Conservation (phyloP, 1,140 invertebrate genomes). For the Listronotus oregonensis region DNA sequence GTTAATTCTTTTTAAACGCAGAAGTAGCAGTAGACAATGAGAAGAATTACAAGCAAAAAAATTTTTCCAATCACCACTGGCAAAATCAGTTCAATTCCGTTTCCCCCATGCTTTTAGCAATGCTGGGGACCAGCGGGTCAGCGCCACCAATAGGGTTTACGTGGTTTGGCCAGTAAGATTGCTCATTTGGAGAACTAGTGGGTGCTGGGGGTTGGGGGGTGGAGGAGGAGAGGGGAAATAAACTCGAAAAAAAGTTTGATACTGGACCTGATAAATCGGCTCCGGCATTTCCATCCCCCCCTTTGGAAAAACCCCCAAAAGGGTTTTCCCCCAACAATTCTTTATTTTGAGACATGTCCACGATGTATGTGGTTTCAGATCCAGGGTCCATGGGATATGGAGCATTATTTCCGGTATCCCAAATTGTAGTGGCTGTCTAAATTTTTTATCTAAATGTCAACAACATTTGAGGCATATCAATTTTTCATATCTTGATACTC, state of each 20-base stretch:
- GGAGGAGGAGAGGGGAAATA: slow-evolving; percentile 59
- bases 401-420: slow-evolving; percentile 52
- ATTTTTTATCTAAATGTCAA: slow-evolving; percentile 59
- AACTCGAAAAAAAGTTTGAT: slow-evolving; percentile 63
- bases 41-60: slow-evolving; percentile 53
- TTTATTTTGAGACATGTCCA: slow-evolving; percentile 57
- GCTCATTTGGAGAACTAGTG: slow-evolving; percentile 49
- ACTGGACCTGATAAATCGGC: slow-evolving; percentile 56
- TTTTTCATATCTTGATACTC: slow-evolving; percentile 60
- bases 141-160: slow-evolving; percentile 41
- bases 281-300: slow-evolving; percentile 55
- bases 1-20: slow-evolving; percentile 51
- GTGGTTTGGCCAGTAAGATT: slow-evolving; percentile 51
- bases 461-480: slow-evolving; percentile 53
- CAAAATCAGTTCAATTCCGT: slow-evolving; percentile 56
- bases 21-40: slow-evolving; percentile 58
- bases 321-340: slow-evolving; percentile 57
- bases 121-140: slow-evolving; percentile 44
- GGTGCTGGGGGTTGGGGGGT: slow-evolving; percentile 56
- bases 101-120: slow-evolving; percentile 46
- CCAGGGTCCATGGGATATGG: slow-evolving; percentile 56
- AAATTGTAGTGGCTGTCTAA: slow-evolving; percentile 52
- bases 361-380: slow-evolving; percentile 56
- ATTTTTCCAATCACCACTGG: slow-evolving; percentile 56
- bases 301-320: slow-evolving; percentile 62